Evolutionary conservation across 2,888 invertebrate genomes (phyloP).

Genomic region (Drosophila paranaensis): DNA sequence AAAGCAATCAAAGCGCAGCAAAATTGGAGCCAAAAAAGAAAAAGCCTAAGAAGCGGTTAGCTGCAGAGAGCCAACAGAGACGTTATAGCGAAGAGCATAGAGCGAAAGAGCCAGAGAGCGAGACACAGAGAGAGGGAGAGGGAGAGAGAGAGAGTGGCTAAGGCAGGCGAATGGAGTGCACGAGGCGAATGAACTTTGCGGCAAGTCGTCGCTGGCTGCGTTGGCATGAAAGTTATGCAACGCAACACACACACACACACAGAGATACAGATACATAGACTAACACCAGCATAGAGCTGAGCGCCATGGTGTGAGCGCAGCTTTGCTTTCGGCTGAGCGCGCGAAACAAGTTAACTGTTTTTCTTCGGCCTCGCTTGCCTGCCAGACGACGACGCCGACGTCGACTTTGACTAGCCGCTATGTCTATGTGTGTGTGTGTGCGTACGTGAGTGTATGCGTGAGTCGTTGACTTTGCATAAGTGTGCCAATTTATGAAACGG

Average conservation of each 20-base stretch:
- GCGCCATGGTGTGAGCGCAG: slow-evolving; percentile 59
- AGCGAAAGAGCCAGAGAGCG: slow-evolving; percentile 9
- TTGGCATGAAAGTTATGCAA: slow-evolving; percentile 83
- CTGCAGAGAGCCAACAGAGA: slow-evolving; percentile 49
- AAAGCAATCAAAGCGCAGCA: slow-evolving; percentile 51
- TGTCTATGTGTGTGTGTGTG: slow-evolving; percentile 24
- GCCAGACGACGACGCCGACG: slow-evolving; percentile 40
- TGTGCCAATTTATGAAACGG: slow-evolving; percentile 74
- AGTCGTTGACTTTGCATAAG: slow-evolving; percentile 78
- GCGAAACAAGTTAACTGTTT: slow-evolving; percentile 77
- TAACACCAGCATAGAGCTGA: slow-evolving; percentile 40
- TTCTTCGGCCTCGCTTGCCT: slow-evolving; percentile 59
- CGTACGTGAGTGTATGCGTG: slow-evolving; percentile 41
- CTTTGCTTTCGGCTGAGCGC: slow-evolving; percentile 63
- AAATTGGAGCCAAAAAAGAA: slow-evolving; percentile 36
- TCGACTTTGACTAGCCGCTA: slow-evolving; percentile 51
- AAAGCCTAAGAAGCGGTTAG: slow-evolving; percentile 47
- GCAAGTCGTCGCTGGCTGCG: slow-evolving; percentile 65
- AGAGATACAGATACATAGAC: slow-evolving; percentile 19
- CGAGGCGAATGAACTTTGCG: slow-evolving; percentile 83
- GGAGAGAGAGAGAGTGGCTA: slow-evolving; percentile 24
- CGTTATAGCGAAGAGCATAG: slow-evolving; percentile 25
- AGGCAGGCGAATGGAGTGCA: slow-evolving; percentile 80
- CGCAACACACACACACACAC: slow-evolving; percentile 59
- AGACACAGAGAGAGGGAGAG: slow-evolving; percentile 8